phyloP scores from a whole-genome alignment of 2,113 vertebrate species.

The Alouatta palliata region DNA sequence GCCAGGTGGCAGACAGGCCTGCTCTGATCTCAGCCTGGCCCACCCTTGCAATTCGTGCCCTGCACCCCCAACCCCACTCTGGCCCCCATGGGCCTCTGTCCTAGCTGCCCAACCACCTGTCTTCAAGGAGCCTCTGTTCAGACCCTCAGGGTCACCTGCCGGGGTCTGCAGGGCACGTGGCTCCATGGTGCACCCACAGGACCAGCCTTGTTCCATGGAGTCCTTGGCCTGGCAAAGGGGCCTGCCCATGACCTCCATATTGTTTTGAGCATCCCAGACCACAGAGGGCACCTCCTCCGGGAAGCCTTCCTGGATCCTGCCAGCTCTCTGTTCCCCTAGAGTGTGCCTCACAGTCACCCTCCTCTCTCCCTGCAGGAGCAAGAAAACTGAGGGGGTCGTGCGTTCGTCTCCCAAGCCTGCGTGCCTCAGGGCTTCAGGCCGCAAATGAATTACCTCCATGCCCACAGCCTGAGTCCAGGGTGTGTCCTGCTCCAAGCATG shows the following conservation, averaged over 20 bases:
- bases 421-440: background rate
- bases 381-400: rapidly evolving
- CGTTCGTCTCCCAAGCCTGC: background rate
- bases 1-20: background rate
- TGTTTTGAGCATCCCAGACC: background rate
- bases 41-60: too few species aligned
- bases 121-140: background rate
- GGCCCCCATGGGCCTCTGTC: background rate
- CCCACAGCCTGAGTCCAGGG: background rate
- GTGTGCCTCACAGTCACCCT: background rate
- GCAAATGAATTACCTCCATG: rapidly evolving
- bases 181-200: rapidly evolving
- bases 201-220: background rate
- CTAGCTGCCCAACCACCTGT: background rate
- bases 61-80: rapidly evolving
- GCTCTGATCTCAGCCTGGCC: rapidly evolving
- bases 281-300: rapidly evolving
- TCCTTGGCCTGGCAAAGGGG: background rate
- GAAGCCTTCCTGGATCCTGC: background rate
- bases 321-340: too few species aligned
- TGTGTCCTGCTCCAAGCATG: rapidly evolving
- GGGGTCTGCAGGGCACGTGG: background rate
- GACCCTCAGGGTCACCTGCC: background rate
- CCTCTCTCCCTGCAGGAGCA: background rate
- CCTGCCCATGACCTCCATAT: background rate